These are phyloP conservation scores for Hemichromis elongatus DNA, from an alignment of 2,113 vertebrate genomes.

Conservation along the genomic window DNA sequence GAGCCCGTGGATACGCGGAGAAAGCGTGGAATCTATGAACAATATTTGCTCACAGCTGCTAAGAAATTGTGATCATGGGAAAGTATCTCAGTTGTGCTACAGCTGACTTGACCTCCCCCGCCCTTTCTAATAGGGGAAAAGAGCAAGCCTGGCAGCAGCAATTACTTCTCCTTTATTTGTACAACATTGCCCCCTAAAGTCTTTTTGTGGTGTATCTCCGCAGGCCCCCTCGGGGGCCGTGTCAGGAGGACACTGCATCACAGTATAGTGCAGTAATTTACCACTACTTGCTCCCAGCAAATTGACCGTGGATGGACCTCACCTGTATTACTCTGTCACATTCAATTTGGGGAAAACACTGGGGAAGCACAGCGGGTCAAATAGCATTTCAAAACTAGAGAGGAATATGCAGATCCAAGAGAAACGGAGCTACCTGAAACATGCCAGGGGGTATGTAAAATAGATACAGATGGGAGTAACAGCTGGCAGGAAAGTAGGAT, in stretches of 20 bases:
- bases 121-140: not conserved
- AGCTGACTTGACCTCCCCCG: conserved; percentile 44
- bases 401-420: not conserved
- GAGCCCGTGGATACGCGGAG: not conserved
- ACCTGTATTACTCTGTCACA: conserved; percentile 50
- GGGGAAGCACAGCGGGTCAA: not conserved
- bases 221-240: not conserved
- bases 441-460: not conserved
- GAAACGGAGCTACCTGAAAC: not conserved
- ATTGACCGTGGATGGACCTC: conserved; percentile 35
- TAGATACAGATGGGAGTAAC: not conserved
- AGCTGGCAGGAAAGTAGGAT: not conserved
- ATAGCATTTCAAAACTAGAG: not conserved
- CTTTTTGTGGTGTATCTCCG: conserved; percentile 2
- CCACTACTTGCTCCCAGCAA: conserved; percentile 36
- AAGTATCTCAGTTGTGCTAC: conserved; percentile 11
- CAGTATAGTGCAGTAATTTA: conserved; percentile 53
- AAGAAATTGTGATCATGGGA: conserved; percentile 36
- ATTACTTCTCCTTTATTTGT: conserved; percentile 40
- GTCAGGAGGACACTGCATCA: conserved; percentile 31
- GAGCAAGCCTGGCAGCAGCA: not conserved
- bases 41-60: conserved; percentile 23
- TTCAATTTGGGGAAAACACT: conserved; percentile 45
- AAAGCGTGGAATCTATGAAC: not conserved
- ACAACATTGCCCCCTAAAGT: conserved; percentile 73